Base-by-base conservation (phyloP, 2,888 invertebrate species). In the Amphipoea lucens region DNA sequence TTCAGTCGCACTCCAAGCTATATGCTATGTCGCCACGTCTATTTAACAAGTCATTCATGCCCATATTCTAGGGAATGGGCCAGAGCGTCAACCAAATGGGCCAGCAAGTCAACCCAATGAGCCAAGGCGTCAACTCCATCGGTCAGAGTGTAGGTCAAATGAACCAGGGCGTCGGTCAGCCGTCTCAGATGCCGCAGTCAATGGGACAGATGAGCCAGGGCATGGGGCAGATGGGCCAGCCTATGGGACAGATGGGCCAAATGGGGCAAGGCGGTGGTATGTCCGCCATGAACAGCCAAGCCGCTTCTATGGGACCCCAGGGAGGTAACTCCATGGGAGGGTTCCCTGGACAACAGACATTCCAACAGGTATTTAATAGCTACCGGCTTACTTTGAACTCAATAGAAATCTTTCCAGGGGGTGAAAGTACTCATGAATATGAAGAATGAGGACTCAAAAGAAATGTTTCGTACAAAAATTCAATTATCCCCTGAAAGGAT, bases 161-260 rank as follows among this genome's bases (percentile, higher is more conserved):
- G 96, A 97, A 93, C 78, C 97, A 97, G 81, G 95, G 95, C 3
- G 96, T 97, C 4, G 95, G 95, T 0, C 97, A 97, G 84, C 92
- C 95, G 0, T 92, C 93, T 0, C 97, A 97, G 82, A 96, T 97
- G 94, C 93, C 94, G 0, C 96, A 96, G 84, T 92, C 95, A 29
- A 96, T 96, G 95, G 93, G 95, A 0, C 96, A 96, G 85, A 96
- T 96, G 96, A 91, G 92, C 63, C 97, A 97, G 78, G 92, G 95
- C 9, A 96, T 97, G 94, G 94, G 95, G 0, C 97, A 97, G 72
- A 97, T 97, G 96, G 94, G 96, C 1, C 97, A 97, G 83, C 94
- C 95, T 4, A 97, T 96, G 94, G 96, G 97, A 74, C 97, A 97
- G 90, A 96, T 97, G 97, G 94, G 95, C n/a, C 95, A 96, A 88